phyloP scores from a whole-genome alignment of 2,797 vertebrate genomes.

The Corythornis leucogaster region DNA sequence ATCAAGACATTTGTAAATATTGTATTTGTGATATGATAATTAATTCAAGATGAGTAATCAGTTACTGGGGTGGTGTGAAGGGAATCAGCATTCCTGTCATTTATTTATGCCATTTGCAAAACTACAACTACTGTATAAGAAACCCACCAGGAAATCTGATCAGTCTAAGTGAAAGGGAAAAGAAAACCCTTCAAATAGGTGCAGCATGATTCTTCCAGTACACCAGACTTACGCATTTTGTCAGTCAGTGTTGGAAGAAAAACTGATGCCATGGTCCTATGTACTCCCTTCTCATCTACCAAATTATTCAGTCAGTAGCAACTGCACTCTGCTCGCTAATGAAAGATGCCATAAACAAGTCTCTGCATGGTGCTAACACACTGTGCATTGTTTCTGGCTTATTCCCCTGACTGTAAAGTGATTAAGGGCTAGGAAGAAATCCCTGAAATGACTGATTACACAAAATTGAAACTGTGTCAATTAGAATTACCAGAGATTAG shows the following conservation, averaged over 20 bases:
- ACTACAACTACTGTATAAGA: background rate
- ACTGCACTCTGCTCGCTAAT: background rate
- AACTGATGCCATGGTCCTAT: background rate
- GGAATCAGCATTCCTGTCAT: background rate
- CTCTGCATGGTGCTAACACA: background rate
- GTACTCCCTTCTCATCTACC: background rate
- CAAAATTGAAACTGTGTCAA: background rate
- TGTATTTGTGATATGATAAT: background rate
- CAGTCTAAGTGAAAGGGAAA: background rate
- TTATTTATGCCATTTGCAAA: background rate
- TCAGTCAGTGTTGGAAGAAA: background rate
- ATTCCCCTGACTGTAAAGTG: background rate
- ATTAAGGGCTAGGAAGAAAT: background rate
- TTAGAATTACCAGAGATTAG: constrained; percentile 22
- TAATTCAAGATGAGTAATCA: background rate
- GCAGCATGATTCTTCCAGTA: background rate
- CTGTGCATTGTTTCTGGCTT: background rate
- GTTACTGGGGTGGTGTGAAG: background rate
- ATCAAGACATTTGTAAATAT: background rate
- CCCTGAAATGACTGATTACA: background rate
- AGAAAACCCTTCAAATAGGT: background rate
- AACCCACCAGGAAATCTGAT: background rate
- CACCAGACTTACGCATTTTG: background rate
- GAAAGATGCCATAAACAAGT: background rate
- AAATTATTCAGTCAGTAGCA: background rate